Percentiles rank a stretch among this genome's conserved stretches.
Conservation (phyloP, 2,888 invertebrate genomes). For the Coelinius sp. region DNA sequence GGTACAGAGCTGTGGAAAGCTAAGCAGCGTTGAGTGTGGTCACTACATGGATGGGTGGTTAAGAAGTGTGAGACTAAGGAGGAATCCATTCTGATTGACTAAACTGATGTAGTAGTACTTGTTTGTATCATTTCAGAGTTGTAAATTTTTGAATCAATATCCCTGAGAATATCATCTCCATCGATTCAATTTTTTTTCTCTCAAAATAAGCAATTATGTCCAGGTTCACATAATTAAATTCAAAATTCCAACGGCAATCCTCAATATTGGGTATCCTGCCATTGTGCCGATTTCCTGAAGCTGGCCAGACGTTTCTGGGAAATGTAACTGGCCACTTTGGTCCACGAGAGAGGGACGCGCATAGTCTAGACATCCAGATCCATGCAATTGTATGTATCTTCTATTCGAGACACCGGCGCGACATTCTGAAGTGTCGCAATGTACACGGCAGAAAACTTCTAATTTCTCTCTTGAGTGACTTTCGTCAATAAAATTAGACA, state of each 20-base stretch:
- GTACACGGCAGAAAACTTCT: constrained; percentile 33
- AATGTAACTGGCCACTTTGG: constrained; percentile 49
- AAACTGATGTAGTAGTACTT: too few relatives aligned
- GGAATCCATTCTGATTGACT: too few relatives aligned
- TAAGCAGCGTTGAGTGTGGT: too few relatives aligned
- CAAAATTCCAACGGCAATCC: background rate
- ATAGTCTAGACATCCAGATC: constrained; percentile 68
- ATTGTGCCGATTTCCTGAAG: constrained; percentile 19
- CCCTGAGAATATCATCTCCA: too few relatives aligned
- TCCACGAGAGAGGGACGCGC: constrained; percentile 51
- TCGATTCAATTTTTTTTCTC: too few relatives aligned
- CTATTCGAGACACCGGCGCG: constrained; percentile 46
- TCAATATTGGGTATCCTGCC: background rate
- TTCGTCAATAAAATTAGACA: background rate
- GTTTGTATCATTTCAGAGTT: too few relatives aligned
- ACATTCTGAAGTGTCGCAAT: constrained; percentile 46
- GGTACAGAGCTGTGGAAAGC: too few relatives aligned
- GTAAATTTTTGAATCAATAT: too few relatives aligned
- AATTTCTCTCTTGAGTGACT: constrained; percentile 22
- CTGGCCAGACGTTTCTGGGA: constrained; percentile 55
- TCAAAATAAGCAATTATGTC: too few relatives aligned
- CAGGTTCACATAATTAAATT: background rate
- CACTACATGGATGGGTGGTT: too few relatives aligned
- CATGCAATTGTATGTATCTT: constrained; percentile 64
- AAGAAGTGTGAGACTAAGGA: too few relatives aligned